phyloP scores from a whole-genome alignment of 92 coral and sea anemone genomes.

The Paramuricea clavata region DNA sequence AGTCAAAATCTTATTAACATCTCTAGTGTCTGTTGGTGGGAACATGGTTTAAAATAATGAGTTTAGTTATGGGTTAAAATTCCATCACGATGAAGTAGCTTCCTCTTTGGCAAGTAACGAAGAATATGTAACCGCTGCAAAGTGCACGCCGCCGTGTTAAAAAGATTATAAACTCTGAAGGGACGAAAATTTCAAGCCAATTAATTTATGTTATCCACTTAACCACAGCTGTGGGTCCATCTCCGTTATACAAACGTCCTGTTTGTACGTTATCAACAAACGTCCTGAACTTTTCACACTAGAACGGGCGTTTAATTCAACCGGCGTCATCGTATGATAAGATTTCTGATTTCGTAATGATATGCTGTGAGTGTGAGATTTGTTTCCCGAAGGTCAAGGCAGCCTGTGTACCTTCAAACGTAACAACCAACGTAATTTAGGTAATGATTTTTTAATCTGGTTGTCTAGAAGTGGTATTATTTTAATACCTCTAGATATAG shows the following conservation, averaged over 20 bases:
- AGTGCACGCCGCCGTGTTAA: not conserved
- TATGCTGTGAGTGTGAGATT: too few relatives aligned
- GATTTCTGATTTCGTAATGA: not conserved
- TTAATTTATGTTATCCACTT: not conserved
- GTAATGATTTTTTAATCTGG: not conserved
- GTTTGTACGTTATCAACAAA: too few relatives aligned
- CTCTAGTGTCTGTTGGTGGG: too few relatives aligned
- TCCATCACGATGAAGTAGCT: not conserved
- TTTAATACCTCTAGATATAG: not conserved
- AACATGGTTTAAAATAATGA: too few relatives aligned
- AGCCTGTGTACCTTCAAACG: not conserved
- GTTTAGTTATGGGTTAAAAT: not conserved
- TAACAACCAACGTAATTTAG: not conserved
- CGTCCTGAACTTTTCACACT: not conserved
- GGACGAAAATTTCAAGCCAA: slow-evolving; percentile 1
- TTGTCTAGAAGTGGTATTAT: not conserved
- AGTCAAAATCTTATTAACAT: too few relatives aligned
- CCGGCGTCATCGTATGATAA: slow-evolving; percentile 5
- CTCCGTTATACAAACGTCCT: not conserved
- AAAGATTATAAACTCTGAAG: slow-evolving; percentile 16
- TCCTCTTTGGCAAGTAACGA: not conserved
- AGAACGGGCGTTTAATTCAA: not conserved
- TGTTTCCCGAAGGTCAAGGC: not conserved
- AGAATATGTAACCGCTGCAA: too few relatives aligned
- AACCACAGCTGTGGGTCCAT: not conserved